Base-by-base conservation (phyloP, 1,140 invertebrate species). In the Leptinotarsa lineolata region DNA sequence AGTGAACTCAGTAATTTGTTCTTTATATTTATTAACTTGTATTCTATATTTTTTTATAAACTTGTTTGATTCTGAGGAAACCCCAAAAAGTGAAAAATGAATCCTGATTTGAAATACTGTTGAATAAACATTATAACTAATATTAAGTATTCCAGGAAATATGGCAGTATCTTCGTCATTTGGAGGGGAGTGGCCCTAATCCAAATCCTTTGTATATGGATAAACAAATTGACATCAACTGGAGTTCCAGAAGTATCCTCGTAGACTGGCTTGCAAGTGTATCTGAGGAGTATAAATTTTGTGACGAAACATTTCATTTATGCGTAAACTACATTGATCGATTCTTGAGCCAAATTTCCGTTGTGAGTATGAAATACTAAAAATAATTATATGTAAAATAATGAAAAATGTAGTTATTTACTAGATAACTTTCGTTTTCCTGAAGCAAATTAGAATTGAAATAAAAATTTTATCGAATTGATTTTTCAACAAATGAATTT, bases 181-280 rank as follows among this genome's bases (percentile, higher is more conserved):
- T 78, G 15, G 80, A 81, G 73, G 15, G 39, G 21, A 64, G 15
- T 13, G 61, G 73, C 30, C 18, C 72, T 8, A 75, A 85, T 74
- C 86, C 90, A 4, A 87, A 87, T 72, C 81, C 86, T 11, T 84
- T 85, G 70, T 92, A 91, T 82, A 91, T 93, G 90, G 82, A 80
- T n/a, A 90, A 89, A 75, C 90, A 91, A 78, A 79, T 81, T 6
- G 86, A 90, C 74, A 84, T 91, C 45, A 88, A 83, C 8, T 80
- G 83, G 54, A 82, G 81, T 15, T 91, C 91, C 88, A 80, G 90
- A 68, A 84, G 82, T 68, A 89, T 91, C 70, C 81, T 91, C 1
- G 83, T 91, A 12, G 90, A 91, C 81, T 91, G 90, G 90, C 77
- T 91, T 18, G 86, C 89, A 13, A 88, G 90, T 77, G 90, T 91